Evolutionary conservation across 2,797 vertebrate species (phyloP), one percentile per base, ranked within the genome.

Genomic region (Hylomyscus alleni): DNA sequence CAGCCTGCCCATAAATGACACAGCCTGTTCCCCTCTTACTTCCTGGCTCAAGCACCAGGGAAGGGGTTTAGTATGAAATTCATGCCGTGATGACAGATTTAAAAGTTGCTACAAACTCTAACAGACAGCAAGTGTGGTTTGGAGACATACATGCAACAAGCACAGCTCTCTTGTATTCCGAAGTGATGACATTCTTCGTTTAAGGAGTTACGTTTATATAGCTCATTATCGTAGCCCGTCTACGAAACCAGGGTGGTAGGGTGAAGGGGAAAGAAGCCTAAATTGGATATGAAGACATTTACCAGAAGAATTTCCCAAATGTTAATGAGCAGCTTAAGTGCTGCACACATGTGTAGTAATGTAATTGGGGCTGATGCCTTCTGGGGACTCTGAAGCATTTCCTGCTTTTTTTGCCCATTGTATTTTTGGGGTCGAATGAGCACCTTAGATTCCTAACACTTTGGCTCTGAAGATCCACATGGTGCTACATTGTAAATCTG

Each of bases 71-170:
- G 98, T 99, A 99, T 98, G 98, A 99, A 98, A 98, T 98, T 99
- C 98, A 99, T 99, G 98, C 98, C 22, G 99, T 99, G 99, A 98
- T 99, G 99, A 99, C 99, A 99, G 99, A 99, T 99, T 99, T 99
- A 99, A 99, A 99, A 99, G 99, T 99, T 99, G 99, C 99, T 99
- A 99, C 99, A 99, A 99, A 99, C 98, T 98, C 98, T 99, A 99
- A 99, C 98, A 99, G 99, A 99, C 99, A 99, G 99, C 99, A 99
- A 99, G 99, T 98, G 99, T 98, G 98, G 98, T 98, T 99, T 99
- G 99, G 99, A 99, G 99, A 99, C 99, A 98, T 98, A 98, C 99
- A 99, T 3, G 13, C 98, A 99, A 99, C 99, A 99, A 98, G 98
- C 99, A 99, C 98, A 97, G 98, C 98, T 99, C 98, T 99, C 99